Base-by-base conservation (phyloP, 2,797 vertebrate genomes). In the Pangasius macronema region DNA sequence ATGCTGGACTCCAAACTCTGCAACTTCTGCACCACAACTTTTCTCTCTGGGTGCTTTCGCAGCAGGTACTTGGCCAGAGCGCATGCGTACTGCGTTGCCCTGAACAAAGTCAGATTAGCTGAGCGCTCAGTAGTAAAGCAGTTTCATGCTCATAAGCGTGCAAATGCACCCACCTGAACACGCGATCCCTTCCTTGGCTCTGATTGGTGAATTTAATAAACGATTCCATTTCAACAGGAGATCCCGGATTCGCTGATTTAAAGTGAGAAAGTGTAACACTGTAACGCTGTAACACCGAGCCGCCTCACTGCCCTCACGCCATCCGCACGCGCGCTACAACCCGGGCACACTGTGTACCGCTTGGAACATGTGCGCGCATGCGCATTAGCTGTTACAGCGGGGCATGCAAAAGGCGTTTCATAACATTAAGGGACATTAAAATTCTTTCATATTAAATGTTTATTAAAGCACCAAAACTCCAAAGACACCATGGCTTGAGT, bases 11-110 rank as follows among this genome's bases (percentile, higher is more conserved):
- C 98, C 95, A 99, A 91, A 84, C 93, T 94, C 93, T 95, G 95
- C 81, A 99, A 96, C 91, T 97, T 98, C 88, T 88, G 91, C 92
- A 96, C 91, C 86, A 98, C 91, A 73, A 95, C 93, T 92, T 96
- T 95, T 89, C 90, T 97, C 68, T 90, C 93, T 1, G 95, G 63
- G 55, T 95, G 94, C 92, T 92, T 95, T 91, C 97, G 94, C 88
- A 99, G 95, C 86, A 98, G 88, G 95, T 99, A 96, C 87, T 93
- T 94, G 86, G 96, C 95, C 89, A 99, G 94, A 83, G 97, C 96
- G 92, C 97, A 99, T 83, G 97, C 95, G 92, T 97, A 98, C 36
- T 99, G 99, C 88, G 96, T 95, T 49, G 98, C 95, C 95, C 98
- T 99, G 95, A 91, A 97, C 96, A 89, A 90, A 22, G 61, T 33